A percentile compares a stretch with the other conserved stretches of the same genome.
Evolutionary conservation across 2,888 invertebrate genomes (phyloP).

Genomic region (Drosophila paramelanica): DNA sequence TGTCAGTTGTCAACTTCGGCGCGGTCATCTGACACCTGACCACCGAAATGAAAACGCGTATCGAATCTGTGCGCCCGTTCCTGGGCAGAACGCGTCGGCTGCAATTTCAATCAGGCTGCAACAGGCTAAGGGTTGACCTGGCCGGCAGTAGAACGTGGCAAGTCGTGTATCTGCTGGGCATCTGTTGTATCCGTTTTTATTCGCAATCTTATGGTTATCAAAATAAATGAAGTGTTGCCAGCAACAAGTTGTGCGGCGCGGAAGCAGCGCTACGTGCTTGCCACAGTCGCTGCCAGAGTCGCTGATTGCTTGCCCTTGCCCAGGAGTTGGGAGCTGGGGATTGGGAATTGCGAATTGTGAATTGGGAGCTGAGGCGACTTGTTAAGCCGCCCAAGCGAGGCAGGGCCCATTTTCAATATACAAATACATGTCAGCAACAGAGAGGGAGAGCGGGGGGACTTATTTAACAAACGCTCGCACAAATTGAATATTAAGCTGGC

Average conservation of each 20-base stretch:
- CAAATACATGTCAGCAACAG: conserved; percentile 57
- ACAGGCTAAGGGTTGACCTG: conserved; percentile 77
- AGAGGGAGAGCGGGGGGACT: conserved; percentile 1
- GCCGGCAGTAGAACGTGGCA: background rate
- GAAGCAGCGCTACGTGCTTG: conserved; percentile 70
- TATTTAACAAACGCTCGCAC: conserved; percentile 70
- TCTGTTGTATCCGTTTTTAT: conserved; percentile 33
- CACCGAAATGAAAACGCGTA: conserved; percentile 72
- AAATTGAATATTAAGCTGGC: conserved; percentile 78
- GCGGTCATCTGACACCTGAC: conserved; percentile 67
- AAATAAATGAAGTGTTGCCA: conserved; percentile 80
- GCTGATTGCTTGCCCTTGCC: conserved; percentile 55
- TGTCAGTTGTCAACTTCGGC: conserved; percentile 76
- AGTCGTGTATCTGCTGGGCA: conserved; percentile 1
- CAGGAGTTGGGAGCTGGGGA: conserved; percentile 14
- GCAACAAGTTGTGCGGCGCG: conserved; percentile 73
- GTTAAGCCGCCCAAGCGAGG: conserved; percentile 47
- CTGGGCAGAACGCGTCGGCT: conserved; percentile 32
- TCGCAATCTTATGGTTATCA: conserved; percentile 80
- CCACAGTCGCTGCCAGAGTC: conserved; percentile 22
- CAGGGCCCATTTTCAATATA: conserved; percentile 62
- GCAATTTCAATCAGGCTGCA: conserved; percentile 73
- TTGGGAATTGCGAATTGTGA: conserved; percentile 22
- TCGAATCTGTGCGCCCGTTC: conserved; percentile 49
- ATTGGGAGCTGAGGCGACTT: conserved; percentile 26